These are phyloP conservation scores for Hirtodrosophila duncani DNA, from an alignment of 2,888 invertebrate species.

Conservation along the genomic window DNA sequence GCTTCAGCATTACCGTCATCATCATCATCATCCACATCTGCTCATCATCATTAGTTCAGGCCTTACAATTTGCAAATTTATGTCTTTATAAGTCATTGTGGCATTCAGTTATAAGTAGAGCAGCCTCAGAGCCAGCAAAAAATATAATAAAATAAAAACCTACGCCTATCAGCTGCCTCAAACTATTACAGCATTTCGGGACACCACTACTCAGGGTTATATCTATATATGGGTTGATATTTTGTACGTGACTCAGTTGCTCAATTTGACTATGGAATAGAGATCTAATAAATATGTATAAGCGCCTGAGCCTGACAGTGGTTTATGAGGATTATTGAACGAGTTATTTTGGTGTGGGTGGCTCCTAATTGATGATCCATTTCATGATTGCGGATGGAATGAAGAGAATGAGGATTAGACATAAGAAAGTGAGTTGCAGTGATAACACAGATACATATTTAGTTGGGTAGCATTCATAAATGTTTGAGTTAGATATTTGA, in stretches of 20 bases:
- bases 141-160: too few relatives aligned
- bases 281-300: conserved; percentile 1
- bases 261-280: conserved; percentile 6
- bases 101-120: conserved; percentile 1
- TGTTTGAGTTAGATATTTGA: too few relatives aligned
- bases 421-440: too few relatives aligned
- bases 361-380: too few relatives aligned
- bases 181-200: too few relatives aligned
- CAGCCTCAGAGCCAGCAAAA: too few relatives aligned
- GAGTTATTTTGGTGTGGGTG: not conserved
- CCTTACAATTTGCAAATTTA: conserved; percentile 68
- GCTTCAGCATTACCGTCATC: not conserved
- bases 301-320: too few relatives aligned
- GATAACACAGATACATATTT: too few relatives aligned
- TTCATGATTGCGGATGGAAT: too few relatives aligned
- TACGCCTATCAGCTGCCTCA: conserved; percentile 38
- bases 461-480: too few relatives aligned
- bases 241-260: conserved; percentile 67
- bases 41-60: conserved; percentile 41
- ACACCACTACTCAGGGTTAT: conserved; percentile 13
- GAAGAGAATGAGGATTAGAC: too few relatives aligned
- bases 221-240: conserved; percentile 11
- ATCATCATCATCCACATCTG: conserved; percentile 16
- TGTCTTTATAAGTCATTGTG: conserved; percentile 61
- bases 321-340: too few relatives aligned